phyloP scores from a whole-genome alignment of 2,888 invertebrate genomes.

The Mechanitis messenoides region DNA sequence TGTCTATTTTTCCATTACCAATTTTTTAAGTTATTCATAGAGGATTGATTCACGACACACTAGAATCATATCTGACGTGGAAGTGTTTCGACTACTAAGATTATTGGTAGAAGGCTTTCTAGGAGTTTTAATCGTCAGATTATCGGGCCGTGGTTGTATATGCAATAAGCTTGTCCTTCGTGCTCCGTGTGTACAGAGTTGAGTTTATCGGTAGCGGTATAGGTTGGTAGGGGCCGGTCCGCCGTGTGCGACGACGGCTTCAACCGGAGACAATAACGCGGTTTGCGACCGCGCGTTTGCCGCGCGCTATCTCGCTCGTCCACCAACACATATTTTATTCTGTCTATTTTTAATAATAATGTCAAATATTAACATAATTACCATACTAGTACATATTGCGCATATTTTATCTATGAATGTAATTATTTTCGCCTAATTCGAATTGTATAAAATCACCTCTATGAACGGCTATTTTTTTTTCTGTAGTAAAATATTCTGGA shows the following conservation, averaged over 20 bases:
- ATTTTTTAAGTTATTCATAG: constrained; percentile 54
- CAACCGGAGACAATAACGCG: constrained; percentile 56
- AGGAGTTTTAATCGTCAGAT: constrained; percentile 27
- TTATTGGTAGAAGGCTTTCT: constrained; percentile 51
- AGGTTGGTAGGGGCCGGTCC: constrained; percentile 29
- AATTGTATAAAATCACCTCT: constrained; percentile 75
- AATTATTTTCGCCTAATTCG: constrained; percentile 75
- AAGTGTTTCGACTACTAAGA: constrained; percentile 46
- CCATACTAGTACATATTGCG: constrained; percentile 70
- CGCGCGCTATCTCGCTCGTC: constrained; percentile 68
- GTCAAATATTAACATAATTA: constrained; percentile 76
- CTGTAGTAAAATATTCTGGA: constrained; percentile 69
- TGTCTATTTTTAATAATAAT: constrained; percentile 76
- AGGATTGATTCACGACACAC: constrained; percentile 46
- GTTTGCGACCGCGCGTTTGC: constrained; percentile 43
- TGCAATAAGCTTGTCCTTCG: constrained; percentile 43
- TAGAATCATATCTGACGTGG: constrained; percentile 34
- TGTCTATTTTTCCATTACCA: constrained; percentile 53
- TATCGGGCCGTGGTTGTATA: constrained; percentile 33
- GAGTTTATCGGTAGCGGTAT: constrained; percentile 34
- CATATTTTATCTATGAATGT: constrained; percentile 75
- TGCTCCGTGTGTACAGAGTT: constrained; percentile 38
- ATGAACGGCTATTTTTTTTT: constrained; percentile 66
- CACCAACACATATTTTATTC: constrained; percentile 75
- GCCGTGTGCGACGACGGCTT: constrained; percentile 34